Base-by-base conservation (phyloP, 2,113 vertebrate species). In the Lucifuga dentata region DNA sequence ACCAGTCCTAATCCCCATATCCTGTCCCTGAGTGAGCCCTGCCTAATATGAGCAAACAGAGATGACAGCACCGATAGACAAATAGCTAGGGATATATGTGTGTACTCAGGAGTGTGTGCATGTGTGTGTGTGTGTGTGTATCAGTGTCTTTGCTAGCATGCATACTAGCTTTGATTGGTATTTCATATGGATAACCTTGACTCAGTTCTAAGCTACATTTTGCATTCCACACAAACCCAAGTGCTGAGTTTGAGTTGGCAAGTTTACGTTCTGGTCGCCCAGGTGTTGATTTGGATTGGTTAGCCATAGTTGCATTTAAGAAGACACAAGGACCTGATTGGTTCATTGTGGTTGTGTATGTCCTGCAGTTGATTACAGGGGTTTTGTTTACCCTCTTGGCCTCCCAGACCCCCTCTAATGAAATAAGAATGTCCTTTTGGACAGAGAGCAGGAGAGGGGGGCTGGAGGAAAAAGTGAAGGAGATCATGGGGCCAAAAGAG, bases 1-100 rank as follows among this genome's bases (percentile, higher is more conserved):
- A 75, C 88, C 81, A 67, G 71, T 83, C 77, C 80, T 90, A 91
- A 91, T 90, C 86, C 89, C 77, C 84, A 91, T 90, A 90, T 91
- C 90, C 90, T 88, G 89, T 89, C 85, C 85, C 86, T 85, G 86
- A 90, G 86, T 90, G 89, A 91, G 88, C 88, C 75, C 77, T 87
- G 73, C 53, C 80, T 91, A 90, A 91, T 91, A 86, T 82, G 90
- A 90, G 78, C 86, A 90, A 91, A 91, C 86, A 88, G 80, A 91
- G 89, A 91, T 90, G 90, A 90, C 90, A 90, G 86, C 70, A 36
- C 45, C 44, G 89, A 90, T 91, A 91, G 86, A 88, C 83, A 88
- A 88, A 84, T 83, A 82, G 78, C 77, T 19, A 8, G 39, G 33
- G 75, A 81, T 80, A 48, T 61, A 38, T 58, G 50, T 46, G 29